Evolutionary conservation across 2,888 invertebrate genomes (phyloP).

Genomic region (Embidobia sp.): DNA sequence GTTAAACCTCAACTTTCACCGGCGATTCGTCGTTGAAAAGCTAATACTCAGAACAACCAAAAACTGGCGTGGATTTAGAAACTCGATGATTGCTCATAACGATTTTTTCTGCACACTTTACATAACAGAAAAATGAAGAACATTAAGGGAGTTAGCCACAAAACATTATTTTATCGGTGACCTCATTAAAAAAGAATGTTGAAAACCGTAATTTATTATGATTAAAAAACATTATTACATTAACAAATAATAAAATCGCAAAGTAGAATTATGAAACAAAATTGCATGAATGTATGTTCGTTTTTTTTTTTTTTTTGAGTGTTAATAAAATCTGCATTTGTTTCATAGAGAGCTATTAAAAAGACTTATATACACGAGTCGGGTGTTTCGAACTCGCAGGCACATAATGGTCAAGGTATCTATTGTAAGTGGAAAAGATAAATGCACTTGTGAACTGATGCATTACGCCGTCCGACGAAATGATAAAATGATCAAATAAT

Average conservation of each 20-base stretch:
- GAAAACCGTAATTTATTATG: no score
- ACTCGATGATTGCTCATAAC: no score
- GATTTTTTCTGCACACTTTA: no score
- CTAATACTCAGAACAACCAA: background rate
- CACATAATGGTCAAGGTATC: constrained; percentile 6
- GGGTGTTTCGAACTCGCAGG: constrained; percentile 36
- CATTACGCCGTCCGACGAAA: constrained; percentile 46
- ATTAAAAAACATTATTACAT: no score
- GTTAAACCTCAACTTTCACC: constrained; percentile 33
- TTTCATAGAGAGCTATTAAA: constrained; percentile 58
- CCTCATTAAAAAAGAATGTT: no score
- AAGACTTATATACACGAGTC: constrained; percentile 45
- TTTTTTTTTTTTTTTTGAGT: no score
- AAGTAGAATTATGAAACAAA: no score
- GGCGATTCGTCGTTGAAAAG: constrained; percentile 11
- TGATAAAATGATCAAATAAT: constrained; percentile 61
- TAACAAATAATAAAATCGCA: no score
- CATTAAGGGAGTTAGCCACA: no score
- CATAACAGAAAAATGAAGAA: no score
- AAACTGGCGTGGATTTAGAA: background rate
- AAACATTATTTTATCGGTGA: no score
- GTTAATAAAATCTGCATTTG: constrained; percentile 57
- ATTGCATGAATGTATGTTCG: no score
- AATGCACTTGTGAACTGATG: constrained; percentile 56
- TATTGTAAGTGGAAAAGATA: constrained; percentile 54